Base-by-base conservation (phyloP, 2,797 vertebrate genomes). In the Helicolenus hilgendorfi region DNA sequence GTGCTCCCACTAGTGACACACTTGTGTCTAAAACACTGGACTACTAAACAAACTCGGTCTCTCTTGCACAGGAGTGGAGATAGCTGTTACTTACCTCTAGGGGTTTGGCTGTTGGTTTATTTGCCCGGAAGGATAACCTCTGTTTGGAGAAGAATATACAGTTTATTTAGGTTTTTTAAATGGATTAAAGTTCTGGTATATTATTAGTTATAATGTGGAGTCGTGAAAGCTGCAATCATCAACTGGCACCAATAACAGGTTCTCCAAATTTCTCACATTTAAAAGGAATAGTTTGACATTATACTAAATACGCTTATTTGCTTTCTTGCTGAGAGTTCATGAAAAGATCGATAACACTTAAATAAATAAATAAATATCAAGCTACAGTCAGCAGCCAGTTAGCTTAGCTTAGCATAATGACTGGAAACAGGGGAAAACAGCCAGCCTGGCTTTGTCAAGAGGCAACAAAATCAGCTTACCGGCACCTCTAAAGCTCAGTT, bases 121-220 rank as follows among this genome's bases (percentile, higher is more conserved):
- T 94, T 94, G 7, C 76, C 60, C 75, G 91, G 60, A 79, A 93
- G 8, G 81, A 90, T 75, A 36, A 97, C 95, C 87, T 97, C 97
- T 98, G 94, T 93, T 68, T 53, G 22, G 35, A 84, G 38, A 89
- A 22, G 78, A 65, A 84, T 4, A 62, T 2, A 33, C 8, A 64
- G 22, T 36, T 55, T 5, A 24, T 72, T 56, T 27, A 36, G 1
- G 6, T 59, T 26, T 67, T 75, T 49, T n/a, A 18, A 63, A 77
- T n/a, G 1, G 8, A 63, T 63, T 71, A 10, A 58, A 8, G 24
- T 58, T 26, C 5, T 69, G 56, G 36, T 22, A 11, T 8, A n/a
- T n/a, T 41, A 35, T 55, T 80, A 18, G 18, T 58, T 15, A 26
- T 4, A 58, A 18, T 36, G 3, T 59, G 14, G 8, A 27, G 5